Evolutionary conservation across 2,113 vertebrate genomes (phyloP).

Genomic region (Propithecus coquereli): DNA sequence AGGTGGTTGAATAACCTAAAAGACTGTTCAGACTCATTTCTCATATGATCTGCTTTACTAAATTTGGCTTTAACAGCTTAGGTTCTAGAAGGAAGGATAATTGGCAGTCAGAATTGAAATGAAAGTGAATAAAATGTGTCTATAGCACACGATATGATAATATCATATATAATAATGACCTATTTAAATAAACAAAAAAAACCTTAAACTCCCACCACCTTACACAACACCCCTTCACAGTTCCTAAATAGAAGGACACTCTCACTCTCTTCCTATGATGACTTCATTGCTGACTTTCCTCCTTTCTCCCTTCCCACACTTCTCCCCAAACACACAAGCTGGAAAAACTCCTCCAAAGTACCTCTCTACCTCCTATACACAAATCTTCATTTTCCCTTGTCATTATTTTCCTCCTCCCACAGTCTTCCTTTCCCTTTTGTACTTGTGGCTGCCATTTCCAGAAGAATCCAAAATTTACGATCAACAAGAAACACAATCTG

Average conservation of each 20-base stretch:
- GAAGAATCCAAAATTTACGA: background rate
- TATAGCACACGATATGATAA: constrained; percentile 13
- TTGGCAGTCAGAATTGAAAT: constrained; percentile 34
- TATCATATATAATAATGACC: background rate
- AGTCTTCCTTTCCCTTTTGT: background rate
- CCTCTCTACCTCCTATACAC: background rate
- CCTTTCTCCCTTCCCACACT: background rate
- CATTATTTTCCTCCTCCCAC: background rate
- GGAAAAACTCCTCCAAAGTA: background rate
- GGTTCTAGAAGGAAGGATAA: constrained; percentile 34
- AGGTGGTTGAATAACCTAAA: background rate
- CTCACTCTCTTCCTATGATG: background rate
- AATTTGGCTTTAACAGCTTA: constrained; percentile 40
- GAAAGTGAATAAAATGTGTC: background rate
- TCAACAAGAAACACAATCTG: background rate
- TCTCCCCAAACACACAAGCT: background rate
- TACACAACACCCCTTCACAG: background rate
- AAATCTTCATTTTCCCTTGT: background rate
- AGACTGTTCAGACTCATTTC: background rate
- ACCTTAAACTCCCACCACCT: background rate
- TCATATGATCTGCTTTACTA: background rate
- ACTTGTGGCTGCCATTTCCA: background rate
- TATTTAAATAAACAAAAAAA: background rate
- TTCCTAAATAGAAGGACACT: background rate
- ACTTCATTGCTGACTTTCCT: background rate